Conservation (phyloP, 2,797 vertebrate genomes). For the Paratrypauchen microcephalus region DNA sequence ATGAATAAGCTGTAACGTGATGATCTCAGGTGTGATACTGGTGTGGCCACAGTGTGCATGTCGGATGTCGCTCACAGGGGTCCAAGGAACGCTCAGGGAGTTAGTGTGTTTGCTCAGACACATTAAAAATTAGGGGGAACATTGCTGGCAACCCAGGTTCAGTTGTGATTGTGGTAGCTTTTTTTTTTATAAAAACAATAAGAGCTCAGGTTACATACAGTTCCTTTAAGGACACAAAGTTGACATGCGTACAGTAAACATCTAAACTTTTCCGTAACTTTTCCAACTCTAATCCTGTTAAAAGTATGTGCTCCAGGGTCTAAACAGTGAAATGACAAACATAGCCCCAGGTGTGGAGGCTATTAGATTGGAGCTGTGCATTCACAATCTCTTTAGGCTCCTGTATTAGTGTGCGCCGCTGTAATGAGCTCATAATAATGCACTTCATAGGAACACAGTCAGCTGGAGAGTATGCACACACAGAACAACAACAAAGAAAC, state of each 20-base stretch:
- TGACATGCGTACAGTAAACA: background rate
- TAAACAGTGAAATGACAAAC: slow-evolving; percentile 9
- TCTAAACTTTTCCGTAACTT: background rate
- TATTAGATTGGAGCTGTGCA: slow-evolving; percentile 7
- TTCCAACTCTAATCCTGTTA: background rate
- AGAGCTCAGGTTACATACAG: too few relatives aligned
- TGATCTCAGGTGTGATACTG: too few relatives aligned
- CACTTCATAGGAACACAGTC: background rate
- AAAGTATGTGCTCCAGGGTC: background rate
- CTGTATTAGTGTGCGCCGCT: background rate
- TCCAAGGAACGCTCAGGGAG: too few relatives aligned
- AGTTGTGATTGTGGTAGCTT: too few relatives aligned
- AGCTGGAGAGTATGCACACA: background rate
- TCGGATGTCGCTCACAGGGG: too few relatives aligned
- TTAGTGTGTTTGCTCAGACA: too few relatives aligned
- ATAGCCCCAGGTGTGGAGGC: background rate
- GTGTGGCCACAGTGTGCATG: too few relatives aligned
- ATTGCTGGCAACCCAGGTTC: too few relatives aligned
- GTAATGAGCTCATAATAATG: background rate
- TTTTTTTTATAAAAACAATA: too few relatives aligned
- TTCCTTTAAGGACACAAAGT: background rate
- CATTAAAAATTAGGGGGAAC: too few relatives aligned
- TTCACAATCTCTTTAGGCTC: slow-evolving; percentile 4
- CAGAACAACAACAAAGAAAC: background rate
- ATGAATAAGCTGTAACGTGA: too few relatives aligned